These are phyloP conservation scores for Sapajus apella DNA, from an alignment of 2,113 vertebrate genomes.

Conservation along the genomic window DNA sequence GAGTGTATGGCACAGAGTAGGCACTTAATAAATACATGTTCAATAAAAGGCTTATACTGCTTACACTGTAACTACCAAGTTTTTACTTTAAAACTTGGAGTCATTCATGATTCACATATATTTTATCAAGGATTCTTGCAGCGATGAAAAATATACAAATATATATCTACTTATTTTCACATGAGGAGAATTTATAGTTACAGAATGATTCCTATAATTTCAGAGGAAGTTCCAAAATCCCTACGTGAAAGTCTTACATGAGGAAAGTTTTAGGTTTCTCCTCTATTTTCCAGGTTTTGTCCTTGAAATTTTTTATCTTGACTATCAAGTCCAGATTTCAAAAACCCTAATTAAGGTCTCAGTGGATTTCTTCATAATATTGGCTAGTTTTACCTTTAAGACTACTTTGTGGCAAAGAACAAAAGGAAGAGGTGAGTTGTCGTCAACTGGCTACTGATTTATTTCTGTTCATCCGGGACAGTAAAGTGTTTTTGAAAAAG, in stretches of 20 bases:
- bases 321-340: not conserved
- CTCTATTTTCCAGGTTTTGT: not conserved
- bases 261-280: not conserved
- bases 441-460: not conserved
- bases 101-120: constrained; percentile 4
- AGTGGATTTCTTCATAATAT: not conserved
- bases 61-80: not conserved
- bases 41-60: not conserved
- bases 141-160: constrained; percentile 16
- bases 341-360: not conserved
- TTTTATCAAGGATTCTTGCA: constrained; percentile 52
- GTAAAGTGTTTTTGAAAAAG: not conserved
- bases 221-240: not conserved
- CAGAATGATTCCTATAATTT: constrained; percentile 40
- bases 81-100: constrained; percentile 47
- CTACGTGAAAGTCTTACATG: not conserved
- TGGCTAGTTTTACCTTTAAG: not conserved
- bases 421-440: not conserved
- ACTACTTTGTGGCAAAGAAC: not conserved
- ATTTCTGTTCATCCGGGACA: not conserved
- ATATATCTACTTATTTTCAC: constrained; percentile 53
- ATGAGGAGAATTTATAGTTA: constrained; percentile 28
- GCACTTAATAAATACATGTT: not conserved
- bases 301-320: constrained; percentile 9
- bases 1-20: not conserved